phyloP scores from a whole-genome alignment of 2,797 vertebrate genomes.

The Muraenolepis orangiensis region DNA sequence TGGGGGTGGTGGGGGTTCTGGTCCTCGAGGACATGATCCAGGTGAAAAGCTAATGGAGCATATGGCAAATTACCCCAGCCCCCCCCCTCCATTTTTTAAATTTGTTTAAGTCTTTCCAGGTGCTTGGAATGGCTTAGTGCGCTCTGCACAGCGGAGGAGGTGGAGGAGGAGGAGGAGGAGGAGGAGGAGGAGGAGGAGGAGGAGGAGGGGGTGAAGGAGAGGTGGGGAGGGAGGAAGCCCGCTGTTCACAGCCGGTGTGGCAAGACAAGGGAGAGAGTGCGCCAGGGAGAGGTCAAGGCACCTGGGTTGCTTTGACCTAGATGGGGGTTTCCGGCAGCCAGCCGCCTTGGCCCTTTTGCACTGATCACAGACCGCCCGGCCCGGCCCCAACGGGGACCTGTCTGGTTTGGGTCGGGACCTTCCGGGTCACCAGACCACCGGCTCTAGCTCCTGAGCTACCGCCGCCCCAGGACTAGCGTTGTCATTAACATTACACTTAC shows the following conservation, averaged over 20 bases:
- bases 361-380: no score
- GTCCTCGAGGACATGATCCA: constrained; percentile 13
- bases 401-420: not conserved
- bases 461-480: no score
- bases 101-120: constrained; percentile 9
- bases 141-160: not conserved
- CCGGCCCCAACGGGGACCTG: not conserved
- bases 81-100: constrained; percentile 12
- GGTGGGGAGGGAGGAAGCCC: no score
- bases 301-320: no score
- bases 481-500: no score
- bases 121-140: constrained; percentile 8
- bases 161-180: not conserved
- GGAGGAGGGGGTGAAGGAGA: no score
- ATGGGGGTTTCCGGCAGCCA: not conserved
- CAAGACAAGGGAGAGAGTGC: not conserved
- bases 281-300: no score
- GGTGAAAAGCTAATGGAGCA: constrained; percentile 35
- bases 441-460: no score
- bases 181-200: not conserved
- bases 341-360: not conserved
- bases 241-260: constrained; percentile 8
- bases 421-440: no score
- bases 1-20: not conserved
- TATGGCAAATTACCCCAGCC: constrained; percentile 34